Conservation (phyloP, 2,888 invertebrate genomes). For the Galerucella nymphaeae region DNA sequence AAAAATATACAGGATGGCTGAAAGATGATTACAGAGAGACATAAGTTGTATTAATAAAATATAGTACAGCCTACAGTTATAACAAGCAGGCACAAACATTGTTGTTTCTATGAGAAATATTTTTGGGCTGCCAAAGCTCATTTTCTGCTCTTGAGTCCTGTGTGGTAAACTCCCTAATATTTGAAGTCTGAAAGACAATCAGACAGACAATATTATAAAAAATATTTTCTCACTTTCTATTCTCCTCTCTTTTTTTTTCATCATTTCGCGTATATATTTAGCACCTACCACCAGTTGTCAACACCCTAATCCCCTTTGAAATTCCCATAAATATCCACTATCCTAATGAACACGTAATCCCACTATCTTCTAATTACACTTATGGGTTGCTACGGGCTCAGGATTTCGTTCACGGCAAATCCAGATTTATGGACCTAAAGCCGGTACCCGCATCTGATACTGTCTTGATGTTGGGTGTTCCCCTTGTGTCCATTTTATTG, state of each 20-base stretch:
- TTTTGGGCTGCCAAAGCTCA: too few species aligned
- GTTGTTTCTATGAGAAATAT: too few species aligned
- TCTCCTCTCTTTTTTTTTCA: background rate
- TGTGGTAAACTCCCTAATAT: too few species aligned
- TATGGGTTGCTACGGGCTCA: slow-evolving; percentile 50
- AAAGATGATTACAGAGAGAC: background rate
- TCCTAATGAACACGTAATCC: slow-evolving; percentile 61
- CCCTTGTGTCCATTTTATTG: slow-evolving; percentile 33
- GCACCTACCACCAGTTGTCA: slow-evolving; percentile 51
- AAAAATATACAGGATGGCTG: background rate
- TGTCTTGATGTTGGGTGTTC: slow-evolving; percentile 30
- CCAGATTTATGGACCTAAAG: slow-evolving; percentile 51
- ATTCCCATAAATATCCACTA: slow-evolving; percentile 58
- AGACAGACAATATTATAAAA: too few species aligned
- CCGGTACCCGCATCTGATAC: slow-evolving; percentile 54
- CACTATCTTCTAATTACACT: slow-evolving; percentile 60
- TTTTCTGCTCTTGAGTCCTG: too few species aligned
- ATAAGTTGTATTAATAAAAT: background rate
- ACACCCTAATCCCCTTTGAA: slow-evolving; percentile 56
- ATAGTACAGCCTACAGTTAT: too few species aligned
- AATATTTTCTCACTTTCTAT: too few species aligned
- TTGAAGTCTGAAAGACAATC: too few species aligned
- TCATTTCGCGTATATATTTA: slow-evolving; percentile 32
- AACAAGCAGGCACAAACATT: too few species aligned
- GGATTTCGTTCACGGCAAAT: slow-evolving; percentile 52